A percentile compares a stretch with the other conserved stretches of the same genome.
Evolutionary conservation across 2,797 vertebrate genomes (phyloP).

Genomic region (Chloroceryle amazona): DNA sequence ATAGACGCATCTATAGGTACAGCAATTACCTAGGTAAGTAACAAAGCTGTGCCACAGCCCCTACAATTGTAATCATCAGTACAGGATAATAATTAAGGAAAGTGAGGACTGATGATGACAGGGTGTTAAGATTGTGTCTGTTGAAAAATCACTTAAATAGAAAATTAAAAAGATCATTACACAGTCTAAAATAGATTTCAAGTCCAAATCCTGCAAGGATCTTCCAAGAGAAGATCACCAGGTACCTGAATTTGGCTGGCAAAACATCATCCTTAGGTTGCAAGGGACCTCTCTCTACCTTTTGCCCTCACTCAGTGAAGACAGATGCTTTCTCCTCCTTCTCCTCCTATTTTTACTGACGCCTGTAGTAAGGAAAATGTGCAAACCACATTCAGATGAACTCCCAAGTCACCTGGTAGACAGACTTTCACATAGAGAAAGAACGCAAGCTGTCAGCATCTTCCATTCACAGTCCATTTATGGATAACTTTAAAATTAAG

Average conservation of each 20-base stretch:
- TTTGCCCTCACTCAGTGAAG: not conserved
- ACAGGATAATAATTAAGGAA: not conserved
- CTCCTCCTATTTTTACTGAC: not conserved
- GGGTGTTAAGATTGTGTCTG: rapidly evolving
- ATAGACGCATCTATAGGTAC: not conserved
- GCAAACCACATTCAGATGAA: not conserved
- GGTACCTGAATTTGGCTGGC: no score
- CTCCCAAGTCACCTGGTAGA: rapidly evolving
- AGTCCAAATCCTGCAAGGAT: not conserved
- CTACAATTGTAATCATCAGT: not conserved
- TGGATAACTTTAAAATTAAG: not conserved
- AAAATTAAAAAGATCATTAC: not conserved
- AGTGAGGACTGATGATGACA: not conserved
- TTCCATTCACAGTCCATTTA: not conserved
- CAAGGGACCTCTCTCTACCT: not conserved
- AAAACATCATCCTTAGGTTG: not conserved
- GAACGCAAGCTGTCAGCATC: not conserved
- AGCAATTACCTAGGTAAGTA: not conserved
- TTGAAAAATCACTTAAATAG: not conserved
- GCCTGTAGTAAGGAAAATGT: rapidly evolving
- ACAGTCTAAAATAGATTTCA: not conserved
- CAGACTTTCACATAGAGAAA: not conserved
- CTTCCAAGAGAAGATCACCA: no score
- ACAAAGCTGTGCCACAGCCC: not conserved
- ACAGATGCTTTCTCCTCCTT: not conserved